Base-by-base conservation (phyloP, 2,888 invertebrate genomes). In the Heliconius charithonia region DNA sequence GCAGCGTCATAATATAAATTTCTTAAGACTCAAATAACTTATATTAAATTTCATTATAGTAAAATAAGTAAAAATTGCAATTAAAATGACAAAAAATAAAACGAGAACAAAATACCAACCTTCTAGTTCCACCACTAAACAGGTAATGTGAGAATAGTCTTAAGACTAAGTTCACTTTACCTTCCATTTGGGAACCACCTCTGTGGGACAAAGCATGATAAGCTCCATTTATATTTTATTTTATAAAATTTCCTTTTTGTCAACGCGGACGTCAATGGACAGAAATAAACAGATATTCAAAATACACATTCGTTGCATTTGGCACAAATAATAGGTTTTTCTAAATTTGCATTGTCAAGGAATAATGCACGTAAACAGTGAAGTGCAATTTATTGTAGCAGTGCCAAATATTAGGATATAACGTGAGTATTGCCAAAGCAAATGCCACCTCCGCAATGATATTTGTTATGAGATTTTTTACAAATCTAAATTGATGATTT, bases 351-450 rank as follows among this genome's bases (percentile, higher is more conserved):
- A 81, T 78, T 79, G 79, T 82, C 81, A 81, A 78, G 66, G 76
- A 77, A 76, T 79, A 79, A 78, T 80, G 79, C 81, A 79, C 77
- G 81, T 81, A 82, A 83, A 85, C 85, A 84, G 76, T 29, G 51
- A 76, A 63, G 62, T 76, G 71, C 75, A 59, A 76, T 81, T 79
- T 85, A 88, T 86, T 88, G 89, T 86, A 83, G 80, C 86, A 79
- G 83, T 91, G 92, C 92, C 92, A 92, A 92, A 83, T 86, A 83
- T 45, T 74, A 45, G 63, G 32, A 84, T 80, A 84, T 88, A 86
- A n/a, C 59, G 59, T n/a, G 10, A n/a, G 22, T 59, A 59, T 86
- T 91, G 91, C 92, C 92, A 92, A 91, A 90, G 86, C 88, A 87
- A 85, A 80, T 41, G 29, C 85, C 86, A 83, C 83, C 84, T 83